Percentiles rank a stretch among this genome's conserved stretches.
phyloP scores from a whole-genome alignment of 2,797 vertebrate genomes.

The Columba guinea region DNA sequence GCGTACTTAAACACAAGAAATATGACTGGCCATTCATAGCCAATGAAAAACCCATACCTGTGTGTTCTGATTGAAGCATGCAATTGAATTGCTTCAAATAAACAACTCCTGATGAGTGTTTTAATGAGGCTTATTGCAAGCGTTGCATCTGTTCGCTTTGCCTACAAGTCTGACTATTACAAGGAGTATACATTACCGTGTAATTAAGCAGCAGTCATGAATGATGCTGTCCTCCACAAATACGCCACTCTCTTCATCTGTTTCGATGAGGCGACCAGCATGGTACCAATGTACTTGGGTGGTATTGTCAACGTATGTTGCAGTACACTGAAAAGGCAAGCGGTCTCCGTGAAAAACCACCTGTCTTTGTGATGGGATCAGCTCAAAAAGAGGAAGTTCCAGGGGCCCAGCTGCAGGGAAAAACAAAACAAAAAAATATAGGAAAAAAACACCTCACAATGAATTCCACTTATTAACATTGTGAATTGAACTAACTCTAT shows the following conservation, averaged over 20 bases:
- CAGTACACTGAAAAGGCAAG: conserved; percentile 89
- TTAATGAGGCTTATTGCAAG: background rate
- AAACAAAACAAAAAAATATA: background rate
- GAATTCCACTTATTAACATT: background rate
- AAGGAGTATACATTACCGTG: conserved; percentile 77
- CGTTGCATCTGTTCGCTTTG: background rate
- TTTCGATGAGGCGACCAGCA: conserved; percentile 75
- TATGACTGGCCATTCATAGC: rapidly evolving
- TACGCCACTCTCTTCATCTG: conserved; percentile 82
- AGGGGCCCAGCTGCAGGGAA: conserved; percentile 80
- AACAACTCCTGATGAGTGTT: background rate
- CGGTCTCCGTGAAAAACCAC: conserved; percentile 90
- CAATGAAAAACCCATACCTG: background rate
- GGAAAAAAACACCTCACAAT: background rate
- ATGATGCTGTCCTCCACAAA: conserved; percentile 89
- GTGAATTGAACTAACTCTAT: background rate
- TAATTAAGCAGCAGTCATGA: conserved; percentile 91
- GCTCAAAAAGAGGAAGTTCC: conserved; percentile 89
- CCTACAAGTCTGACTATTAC: background rate
- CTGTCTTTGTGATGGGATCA: conserved; percentile 92
- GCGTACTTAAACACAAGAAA: background rate
- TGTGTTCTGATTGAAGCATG: background rate
- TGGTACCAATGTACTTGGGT: conserved; percentile 86
- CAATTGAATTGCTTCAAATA: background rate
- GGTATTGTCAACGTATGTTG: conserved; percentile 82